phyloP scores from a whole-genome alignment of 2,113 vertebrate species.

The Aphelocoma coerulescens region DNA sequence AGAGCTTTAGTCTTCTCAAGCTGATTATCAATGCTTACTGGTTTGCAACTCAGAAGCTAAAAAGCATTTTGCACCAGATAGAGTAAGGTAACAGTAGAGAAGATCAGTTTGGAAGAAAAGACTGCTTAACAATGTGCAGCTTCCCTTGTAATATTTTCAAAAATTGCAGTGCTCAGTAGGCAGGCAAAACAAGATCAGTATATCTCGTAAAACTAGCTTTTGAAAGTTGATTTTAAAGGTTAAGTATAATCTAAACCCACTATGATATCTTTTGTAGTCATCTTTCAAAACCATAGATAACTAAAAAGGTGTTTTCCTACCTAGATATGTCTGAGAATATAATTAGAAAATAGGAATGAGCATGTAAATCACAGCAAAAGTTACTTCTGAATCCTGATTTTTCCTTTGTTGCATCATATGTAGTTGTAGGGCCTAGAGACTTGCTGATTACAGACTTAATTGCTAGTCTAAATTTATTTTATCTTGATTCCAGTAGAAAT shows the following conservation, averaged over 20 bases:
- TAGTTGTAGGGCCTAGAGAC: not conserved
- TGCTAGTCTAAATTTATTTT: not conserved
- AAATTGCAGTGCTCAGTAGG: not conserved
- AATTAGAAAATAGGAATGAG: not conserved
- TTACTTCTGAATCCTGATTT: not conserved
- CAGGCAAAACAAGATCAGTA: not conserved
- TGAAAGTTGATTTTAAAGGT: not conserved
- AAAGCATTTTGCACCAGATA: not conserved
- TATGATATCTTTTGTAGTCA: not conserved
- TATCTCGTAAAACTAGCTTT: not conserved
- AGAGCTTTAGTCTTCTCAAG: not conserved
- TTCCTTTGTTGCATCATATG: not conserved
- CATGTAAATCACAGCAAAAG: not conserved
- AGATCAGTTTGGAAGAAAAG: not conserved
- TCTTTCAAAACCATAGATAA: not conserved
- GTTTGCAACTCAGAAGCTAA: not conserved
- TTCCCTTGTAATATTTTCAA: not conserved
- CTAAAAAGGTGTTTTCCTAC: not conserved
- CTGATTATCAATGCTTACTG: not conserved
- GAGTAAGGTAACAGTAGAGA: not conserved
- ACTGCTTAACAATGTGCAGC: not conserved
- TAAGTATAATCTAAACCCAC: not conserved
- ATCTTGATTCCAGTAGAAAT: not conserved
- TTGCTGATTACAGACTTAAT: not conserved
- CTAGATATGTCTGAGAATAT: not conserved